Base-by-base conservation (phyloP, 2,888 invertebrate genomes). In the Brenthis ino region DNA sequence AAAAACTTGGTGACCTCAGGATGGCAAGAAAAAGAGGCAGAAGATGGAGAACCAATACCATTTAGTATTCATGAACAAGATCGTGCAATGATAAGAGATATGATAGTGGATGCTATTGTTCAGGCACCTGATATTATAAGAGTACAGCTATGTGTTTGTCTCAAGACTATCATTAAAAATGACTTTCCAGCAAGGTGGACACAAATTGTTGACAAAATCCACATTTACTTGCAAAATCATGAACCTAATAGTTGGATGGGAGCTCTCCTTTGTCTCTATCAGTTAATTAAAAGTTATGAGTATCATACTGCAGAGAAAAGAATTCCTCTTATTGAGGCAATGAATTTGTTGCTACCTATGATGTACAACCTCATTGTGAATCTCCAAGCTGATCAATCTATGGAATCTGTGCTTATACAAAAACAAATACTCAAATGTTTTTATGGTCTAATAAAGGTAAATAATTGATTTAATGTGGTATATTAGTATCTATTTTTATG, bases 161-260 rank as follows among this genome's bases (percentile, higher is more conserved):
- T 99, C 20, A 97, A 97, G 87, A 96, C 96, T 73, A 98, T 99
- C 74, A 97, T 99, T 57, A 99, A 99, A 86, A 95, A 96, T 85
- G 99, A 99, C 86, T 99, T 99, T 85, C 99, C 99, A 5, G 96
- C 96, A 60, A 94, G 97, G 76, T 99, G 99, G 99, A 97, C 99
- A 0, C 97, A 97, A 85, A 96, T 99, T 74, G 98, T 99, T 12
- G 99, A 99, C 84, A 99, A 99, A 94, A 97, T 99, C 74, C 96
- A 96, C 80, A 96, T 97, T 81, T 98, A 98, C 86, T 93, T 99
- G 70, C 97, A 98, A 90, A 97, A 97, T 89, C 96, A 96, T n/a
- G 98, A 98, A 82, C 95, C 96, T 1, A 95, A 94, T 75, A 95
- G 96, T 68, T 98, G 98, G 97, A 96, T 97, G 90, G 99, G 99